Conservation (phyloP, 2,888 invertebrate genomes). For the Thecocarcelia acutangulata region DNA sequence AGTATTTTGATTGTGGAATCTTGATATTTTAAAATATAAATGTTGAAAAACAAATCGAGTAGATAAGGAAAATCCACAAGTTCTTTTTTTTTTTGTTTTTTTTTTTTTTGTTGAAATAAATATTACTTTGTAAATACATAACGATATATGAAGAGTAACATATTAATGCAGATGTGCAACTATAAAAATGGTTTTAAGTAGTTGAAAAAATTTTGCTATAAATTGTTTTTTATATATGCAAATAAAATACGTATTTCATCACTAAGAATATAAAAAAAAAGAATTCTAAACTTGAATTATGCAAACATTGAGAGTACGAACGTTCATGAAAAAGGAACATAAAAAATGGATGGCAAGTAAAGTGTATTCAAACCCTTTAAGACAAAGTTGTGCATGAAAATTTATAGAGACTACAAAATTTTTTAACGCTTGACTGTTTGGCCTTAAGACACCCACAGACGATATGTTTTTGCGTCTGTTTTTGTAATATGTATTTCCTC, state of each 20-base stretch:
- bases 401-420: too few relatives aligned
- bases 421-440: too few relatives aligned
- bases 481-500: too few relatives aligned
- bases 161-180: conserved; percentile 51
- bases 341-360: too few relatives aligned
- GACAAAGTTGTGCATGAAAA: too few relatives aligned
- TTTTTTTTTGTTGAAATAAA: conserved; percentile 63
- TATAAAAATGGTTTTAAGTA: conserved; percentile 26
- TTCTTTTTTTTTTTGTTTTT: conserved; percentile 47
- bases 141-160: conserved; percentile 24
- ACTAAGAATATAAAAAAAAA: conserved; percentile 16
- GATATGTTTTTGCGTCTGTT: too few relatives aligned
- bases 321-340: too few relatives aligned
- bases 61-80: conserved; percentile 28
- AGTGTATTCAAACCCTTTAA: too few relatives aligned
- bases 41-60: conserved; percentile 36
- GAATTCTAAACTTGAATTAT: too few relatives aligned
- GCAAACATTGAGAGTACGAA: too few relatives aligned
- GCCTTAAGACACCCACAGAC: too few relatives aligned
- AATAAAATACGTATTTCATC: conserved; percentile 39
- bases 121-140: conserved; percentile 56
- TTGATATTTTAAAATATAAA: conserved; percentile 29
- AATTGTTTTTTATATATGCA: conserved; percentile 47
- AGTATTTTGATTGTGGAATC: conserved; percentile 22
- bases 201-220: conserved; percentile 18